Conservation (phyloP, 64 coral and sea anemone species). For the Actinia equina region DNA sequence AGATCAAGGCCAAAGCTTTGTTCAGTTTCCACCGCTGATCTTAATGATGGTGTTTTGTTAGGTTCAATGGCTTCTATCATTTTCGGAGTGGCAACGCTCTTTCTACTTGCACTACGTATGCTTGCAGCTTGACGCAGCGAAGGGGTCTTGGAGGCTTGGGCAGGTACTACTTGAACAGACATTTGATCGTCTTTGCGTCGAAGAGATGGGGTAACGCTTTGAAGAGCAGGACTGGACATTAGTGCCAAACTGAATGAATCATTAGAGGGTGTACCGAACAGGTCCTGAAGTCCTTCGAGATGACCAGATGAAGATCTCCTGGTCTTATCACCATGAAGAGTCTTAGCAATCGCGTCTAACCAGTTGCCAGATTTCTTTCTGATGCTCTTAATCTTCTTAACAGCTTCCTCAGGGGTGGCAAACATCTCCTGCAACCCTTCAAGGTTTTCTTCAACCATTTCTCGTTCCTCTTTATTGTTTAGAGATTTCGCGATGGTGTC, state of each 20-base stretch:
- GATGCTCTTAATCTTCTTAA: not conserved
- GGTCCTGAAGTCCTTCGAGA: constrained; percentile 25
- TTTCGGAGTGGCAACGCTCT: not conserved
- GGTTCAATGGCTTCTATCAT: constrained; percentile 6
- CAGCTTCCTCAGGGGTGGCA: constrained; percentile 29
- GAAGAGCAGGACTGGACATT: not conserved
- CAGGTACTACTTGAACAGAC: constrained; percentile 4
- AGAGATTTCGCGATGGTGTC: constrained; percentile 17
- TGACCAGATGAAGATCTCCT: not conserved
- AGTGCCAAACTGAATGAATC: not conserved
- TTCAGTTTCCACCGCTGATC: not conserved
- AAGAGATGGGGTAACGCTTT: constrained; percentile 35
- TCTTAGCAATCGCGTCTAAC: constrained; percentile 42
- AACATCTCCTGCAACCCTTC: constrained; percentile 52
- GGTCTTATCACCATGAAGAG: not conserved
- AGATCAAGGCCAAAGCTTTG: not conserved
- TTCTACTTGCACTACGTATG: not conserved
- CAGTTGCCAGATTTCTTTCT: constrained; percentile 37
- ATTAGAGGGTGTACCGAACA: constrained; percentile 40
- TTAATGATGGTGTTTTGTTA: constrained; percentile 44
- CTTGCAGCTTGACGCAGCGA: constrained; percentile 21
- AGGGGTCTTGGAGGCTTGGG: constrained; percentile 33
- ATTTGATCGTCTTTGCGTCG: not conserved
- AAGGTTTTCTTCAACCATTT: constrained; percentile 23
- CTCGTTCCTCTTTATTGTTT: not conserved